Conservation (phyloP, 2,888 invertebrate genomes). For the Parascotia fuliginaria region DNA sequence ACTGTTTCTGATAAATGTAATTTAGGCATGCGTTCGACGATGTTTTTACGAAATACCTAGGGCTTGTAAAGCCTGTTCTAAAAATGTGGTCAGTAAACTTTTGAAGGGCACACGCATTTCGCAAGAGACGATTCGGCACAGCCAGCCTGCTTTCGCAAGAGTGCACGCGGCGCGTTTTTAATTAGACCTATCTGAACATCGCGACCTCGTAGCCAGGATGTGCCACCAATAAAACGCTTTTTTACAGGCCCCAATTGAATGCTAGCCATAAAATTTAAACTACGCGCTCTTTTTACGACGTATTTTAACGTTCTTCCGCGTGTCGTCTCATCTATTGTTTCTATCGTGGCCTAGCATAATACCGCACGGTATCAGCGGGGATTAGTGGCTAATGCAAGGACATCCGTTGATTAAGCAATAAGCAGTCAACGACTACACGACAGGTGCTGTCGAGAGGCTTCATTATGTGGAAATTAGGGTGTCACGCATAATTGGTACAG, state of each 20-base stretch:
- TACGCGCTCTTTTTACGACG: slow-evolving; percentile 79
- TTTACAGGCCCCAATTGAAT: slow-evolving; percentile 84
- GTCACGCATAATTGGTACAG: slow-evolving; percentile 63
- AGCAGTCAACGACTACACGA: slow-evolving; percentile 67
- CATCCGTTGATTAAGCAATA: slow-evolving; percentile 73
- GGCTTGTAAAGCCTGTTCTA: slow-evolving; percentile 42
- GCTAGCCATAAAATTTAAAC: slow-evolving; percentile 80
- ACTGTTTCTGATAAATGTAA: slow-evolving; percentile 16
- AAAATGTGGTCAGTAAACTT: slow-evolving; percentile 47
- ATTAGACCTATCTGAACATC: slow-evolving; percentile 78
- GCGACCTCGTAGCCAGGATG: slow-evolving; percentile 81
- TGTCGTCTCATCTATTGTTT: slow-evolving; percentile 74
- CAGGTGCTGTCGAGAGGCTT: slow-evolving; percentile 60
- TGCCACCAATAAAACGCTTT: slow-evolving; percentile 81
- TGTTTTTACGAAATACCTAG: slow-evolving; percentile 19
- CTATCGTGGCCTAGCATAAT: slow-evolving; percentile 35
- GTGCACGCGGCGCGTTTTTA: slow-evolving; percentile 74
- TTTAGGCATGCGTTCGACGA: slow-evolving; percentile 14
- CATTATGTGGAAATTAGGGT: slow-evolving; percentile 72
- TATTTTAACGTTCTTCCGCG: slow-evolving; percentile 78
- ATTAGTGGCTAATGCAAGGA: slow-evolving; percentile 66
- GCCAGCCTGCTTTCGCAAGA: slow-evolving; percentile 73
- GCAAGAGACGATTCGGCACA: slow-evolving; percentile 57
- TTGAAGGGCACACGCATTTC: slow-evolving; percentile 67
- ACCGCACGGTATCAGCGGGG: slow-evolving; percentile 51